Evolutionary conservation across 2,888 invertebrate species (phyloP).

Genomic region (Plebejus melissa): DNA sequence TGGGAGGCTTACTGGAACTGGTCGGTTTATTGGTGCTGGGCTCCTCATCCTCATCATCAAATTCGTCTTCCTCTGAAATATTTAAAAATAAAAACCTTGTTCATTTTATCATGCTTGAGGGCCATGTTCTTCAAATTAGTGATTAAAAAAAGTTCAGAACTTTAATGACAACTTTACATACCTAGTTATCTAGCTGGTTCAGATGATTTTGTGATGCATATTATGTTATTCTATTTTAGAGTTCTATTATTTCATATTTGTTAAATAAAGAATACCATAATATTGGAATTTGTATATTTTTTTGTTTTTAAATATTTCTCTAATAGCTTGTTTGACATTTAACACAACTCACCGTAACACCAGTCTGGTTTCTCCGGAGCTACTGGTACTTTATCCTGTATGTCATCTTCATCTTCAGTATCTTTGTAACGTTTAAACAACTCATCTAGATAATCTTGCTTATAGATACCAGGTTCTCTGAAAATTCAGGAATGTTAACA

Average conservation of each 20-base stretch:
- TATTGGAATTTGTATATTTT: neutral
- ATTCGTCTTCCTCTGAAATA: slow-evolving; percentile 36
- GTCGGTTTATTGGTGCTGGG: slow-evolving; percentile 30
- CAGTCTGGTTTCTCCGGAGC: slow-evolving; percentile 92
- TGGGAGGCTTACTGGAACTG: slow-evolving; percentile 32
- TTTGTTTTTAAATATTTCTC: slow-evolving; percentile 30
- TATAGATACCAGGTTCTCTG: slow-evolving; percentile 98
- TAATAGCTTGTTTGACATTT: neutral
- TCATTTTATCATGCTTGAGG: too few species aligned
- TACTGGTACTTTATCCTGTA: slow-evolving; percentile 82
- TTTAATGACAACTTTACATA: too few species aligned
- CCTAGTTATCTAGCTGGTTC: too few species aligned
- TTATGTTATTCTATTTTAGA: too few species aligned
- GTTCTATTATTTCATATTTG: too few species aligned
- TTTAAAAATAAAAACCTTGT: slow-evolving; percentile 31
- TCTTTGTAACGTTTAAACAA: slow-evolving; percentile 84
- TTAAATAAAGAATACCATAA: too few species aligned
- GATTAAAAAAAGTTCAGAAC: too few species aligned
- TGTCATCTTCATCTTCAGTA: slow-evolving; percentile 85
- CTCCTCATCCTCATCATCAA: slow-evolving; percentile 38
- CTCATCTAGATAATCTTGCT: slow-evolving; percentile 95
- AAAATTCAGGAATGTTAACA: neutral
- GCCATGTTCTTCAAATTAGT: too few species aligned
- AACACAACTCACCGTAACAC: slow-evolving; percentile 84
- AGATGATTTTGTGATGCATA: too few species aligned